Conservation (phyloP, 37 sponge, comb jelly and placozoan species). For the Chondrilla cf. caribensis region DNA sequence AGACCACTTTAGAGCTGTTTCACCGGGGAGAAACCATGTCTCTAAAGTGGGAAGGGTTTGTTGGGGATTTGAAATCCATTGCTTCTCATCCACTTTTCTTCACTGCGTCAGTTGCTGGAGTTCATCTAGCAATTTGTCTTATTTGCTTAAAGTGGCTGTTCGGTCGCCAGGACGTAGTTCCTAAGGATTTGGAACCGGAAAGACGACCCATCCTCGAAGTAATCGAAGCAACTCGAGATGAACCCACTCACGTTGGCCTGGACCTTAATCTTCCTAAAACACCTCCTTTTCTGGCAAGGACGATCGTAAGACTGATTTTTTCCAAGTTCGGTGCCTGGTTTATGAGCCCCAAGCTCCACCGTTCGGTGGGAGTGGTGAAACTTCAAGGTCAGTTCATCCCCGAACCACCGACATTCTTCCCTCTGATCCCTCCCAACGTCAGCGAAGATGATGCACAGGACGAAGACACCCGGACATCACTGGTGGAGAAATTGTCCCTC, state of each 20-base stretch:
- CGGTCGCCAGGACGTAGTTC: not conserved
- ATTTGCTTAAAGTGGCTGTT: not conserved
- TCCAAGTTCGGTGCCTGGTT: conserved; percentile 44
- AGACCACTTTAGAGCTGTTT: no score
- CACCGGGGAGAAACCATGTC: no score
- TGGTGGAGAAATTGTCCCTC: not conserved
- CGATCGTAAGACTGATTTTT: conserved; percentile 41
- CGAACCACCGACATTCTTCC: conserved; percentile 56
- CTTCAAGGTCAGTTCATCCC: conserved; percentile 49
- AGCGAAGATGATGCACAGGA: not conserved
- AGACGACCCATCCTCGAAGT: conserved; percentile 33
- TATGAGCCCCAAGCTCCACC: conserved; percentile 10
- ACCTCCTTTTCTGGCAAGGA: conserved; percentile 40
- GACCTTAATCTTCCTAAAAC: conserved; percentile 23
- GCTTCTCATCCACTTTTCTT: no score
- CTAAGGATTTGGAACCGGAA: not conserved
- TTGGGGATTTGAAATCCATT: no score
- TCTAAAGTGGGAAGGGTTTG: no score
- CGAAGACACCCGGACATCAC: not conserved
- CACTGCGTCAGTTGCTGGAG: no score
- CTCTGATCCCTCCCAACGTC: conserved; percentile 2
- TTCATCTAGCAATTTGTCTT: not conserved
- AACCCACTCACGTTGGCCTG: not conserved
- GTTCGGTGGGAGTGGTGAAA: conserved; percentile 10
- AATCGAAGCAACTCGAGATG: conserved; percentile 15